A percentile compares a stretch with the other conserved stretches of the same genome.
phyloP scores from a whole-genome alignment of 2,888 invertebrate species.

The Pyrrhosoma nymphula region DNA sequence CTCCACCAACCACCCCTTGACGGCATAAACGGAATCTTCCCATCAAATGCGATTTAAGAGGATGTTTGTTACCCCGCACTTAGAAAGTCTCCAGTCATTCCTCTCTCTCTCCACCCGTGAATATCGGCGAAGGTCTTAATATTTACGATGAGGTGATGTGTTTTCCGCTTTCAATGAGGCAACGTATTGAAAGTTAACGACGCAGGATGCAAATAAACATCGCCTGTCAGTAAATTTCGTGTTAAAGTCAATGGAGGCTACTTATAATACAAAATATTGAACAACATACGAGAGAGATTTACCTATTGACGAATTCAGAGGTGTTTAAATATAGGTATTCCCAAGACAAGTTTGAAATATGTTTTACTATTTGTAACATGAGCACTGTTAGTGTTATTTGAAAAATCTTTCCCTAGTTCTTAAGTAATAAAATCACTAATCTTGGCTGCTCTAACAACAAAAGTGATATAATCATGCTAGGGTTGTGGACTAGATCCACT shows the following conservation, averaged over 20 bases:
- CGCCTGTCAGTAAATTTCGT: neutral
- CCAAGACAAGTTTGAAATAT: no score
- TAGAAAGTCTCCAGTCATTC: conserved; percentile 21
- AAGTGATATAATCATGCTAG: no score
- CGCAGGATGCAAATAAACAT: neutral
- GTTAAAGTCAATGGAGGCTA: neutral
- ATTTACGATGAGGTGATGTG: neutral
- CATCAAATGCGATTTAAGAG: neutral
- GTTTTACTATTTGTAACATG: no score
- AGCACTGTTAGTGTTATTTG: no score
- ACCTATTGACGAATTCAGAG: no score
- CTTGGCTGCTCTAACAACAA: no score
- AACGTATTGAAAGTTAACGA: neutral
- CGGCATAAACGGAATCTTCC: neutral
- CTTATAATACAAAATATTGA: neutral
- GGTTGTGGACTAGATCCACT: no score
- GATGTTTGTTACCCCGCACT: neutral
- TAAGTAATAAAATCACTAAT: no score
- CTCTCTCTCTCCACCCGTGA: neutral
- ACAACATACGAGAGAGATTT: neutral
- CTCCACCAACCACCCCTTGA: neutral
- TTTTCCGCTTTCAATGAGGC: neutral
- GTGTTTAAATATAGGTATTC: neutral
- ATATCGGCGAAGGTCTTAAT: neutral
- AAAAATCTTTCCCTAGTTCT: no score